These are phyloP conservation scores for Cryptotis parvus DNA, from an alignment of 2,113 vertebrate species.

Conservation along the genomic window DNA sequence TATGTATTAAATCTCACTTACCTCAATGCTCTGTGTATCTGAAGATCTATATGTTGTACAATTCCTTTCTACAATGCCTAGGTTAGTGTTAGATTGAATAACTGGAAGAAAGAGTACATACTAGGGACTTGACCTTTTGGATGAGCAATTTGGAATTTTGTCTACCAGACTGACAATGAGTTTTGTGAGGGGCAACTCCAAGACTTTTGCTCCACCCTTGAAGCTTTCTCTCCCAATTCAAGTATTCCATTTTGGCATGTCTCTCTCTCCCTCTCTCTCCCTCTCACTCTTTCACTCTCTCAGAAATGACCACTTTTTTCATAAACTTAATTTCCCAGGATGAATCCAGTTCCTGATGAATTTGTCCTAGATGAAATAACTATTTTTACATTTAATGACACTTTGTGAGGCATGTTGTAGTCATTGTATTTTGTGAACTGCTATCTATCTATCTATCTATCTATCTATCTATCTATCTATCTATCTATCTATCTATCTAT, in stretches of 20 bases:
- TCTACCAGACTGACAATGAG: neutral
- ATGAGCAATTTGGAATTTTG: constrained; percentile 34
- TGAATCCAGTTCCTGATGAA: neutral
- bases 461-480: too few relatives aligned
- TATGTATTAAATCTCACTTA: neutral
- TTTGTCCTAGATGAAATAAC: neutral
- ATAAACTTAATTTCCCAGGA: neutral
- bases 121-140: neutral
- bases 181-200: neutral
- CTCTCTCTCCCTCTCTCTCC: too few relatives aligned
- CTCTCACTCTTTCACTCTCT: too few relatives aligned
- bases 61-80: neutral
- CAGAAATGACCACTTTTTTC: constrained; percentile 14
- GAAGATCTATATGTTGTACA: neutral
- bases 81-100: constrained; percentile 15
- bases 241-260: neutral
- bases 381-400: neutral
- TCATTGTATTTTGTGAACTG: constrained; percentile 23
- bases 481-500: too few relatives aligned
- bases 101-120: neutral
- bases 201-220: neutral
- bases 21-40: neutral
- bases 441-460: too few relatives aligned
- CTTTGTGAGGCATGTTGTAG: neutral
- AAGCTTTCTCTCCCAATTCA: neutral